Evolutionary conservation across 1,140 invertebrate genomes (phyloP).

Genomic region (Venustaconcha ellipsiformis): DNA sequence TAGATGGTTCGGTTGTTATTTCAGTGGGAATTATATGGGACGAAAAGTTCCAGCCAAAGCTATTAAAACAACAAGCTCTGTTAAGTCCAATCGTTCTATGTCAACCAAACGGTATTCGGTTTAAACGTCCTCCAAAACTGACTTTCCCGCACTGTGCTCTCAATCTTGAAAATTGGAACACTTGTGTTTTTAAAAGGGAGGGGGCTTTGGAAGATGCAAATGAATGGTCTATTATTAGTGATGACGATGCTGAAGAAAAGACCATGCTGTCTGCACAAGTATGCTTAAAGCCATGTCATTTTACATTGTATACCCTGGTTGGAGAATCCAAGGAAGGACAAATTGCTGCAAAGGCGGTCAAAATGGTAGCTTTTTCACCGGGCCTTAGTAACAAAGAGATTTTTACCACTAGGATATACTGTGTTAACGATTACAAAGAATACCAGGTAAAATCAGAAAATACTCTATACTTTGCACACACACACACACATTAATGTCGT

Average conservation of each 20-base stretch:
- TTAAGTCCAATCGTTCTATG: constrained; percentile 27
- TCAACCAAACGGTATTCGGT: constrained; percentile 17
- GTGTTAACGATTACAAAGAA: constrained; percentile 23
- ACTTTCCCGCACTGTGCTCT: constrained; percentile 21
- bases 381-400: constrained; percentile 3
- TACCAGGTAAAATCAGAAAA: too few species aligned
- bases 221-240: constrained; percentile 13
- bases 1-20: constrained; percentile 12
- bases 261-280: constrained; percentile 1
- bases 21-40: constrained; percentile 21
- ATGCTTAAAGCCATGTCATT: constrained; percentile 16
- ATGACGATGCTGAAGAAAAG: constrained; percentile 10
- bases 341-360: constrained; percentile 23
- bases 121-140: constrained; percentile 13
- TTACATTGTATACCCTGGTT: constrained; percentile 18
- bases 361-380: constrained; percentile 22
- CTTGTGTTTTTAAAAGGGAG: constrained; percentile 14
- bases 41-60: constrained; percentile 8
- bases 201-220: constrained; percentile 4
- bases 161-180: constrained; percentile 19
- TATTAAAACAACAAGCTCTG: constrained; percentile 12
- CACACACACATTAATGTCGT: too few species aligned
- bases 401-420: constrained; percentile 26
- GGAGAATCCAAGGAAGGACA: constrained; percentile 24
- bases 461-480: too few species aligned